These are phyloP conservation scores for Melanchra persicariae DNA, from an alignment of 2,888 invertebrate genomes.

Conservation along the genomic window DNA sequence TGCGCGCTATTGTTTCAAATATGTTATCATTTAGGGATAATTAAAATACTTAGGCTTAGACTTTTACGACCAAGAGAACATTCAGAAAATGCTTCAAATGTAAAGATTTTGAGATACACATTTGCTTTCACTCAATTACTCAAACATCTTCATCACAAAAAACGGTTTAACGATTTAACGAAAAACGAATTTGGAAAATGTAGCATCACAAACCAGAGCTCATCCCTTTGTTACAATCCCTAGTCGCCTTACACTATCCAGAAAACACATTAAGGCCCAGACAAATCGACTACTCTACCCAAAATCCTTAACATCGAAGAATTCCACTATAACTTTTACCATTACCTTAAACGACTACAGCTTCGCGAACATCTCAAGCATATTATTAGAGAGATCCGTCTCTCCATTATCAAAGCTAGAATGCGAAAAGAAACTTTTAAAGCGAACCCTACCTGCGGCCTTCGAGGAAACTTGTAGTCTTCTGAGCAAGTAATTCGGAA, in stretches of 20 bases:
- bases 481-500: constrained; percentile 69
- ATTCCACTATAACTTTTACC: constrained; percentile 31
- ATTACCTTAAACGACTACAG: constrained; percentile 26
- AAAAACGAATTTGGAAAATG: not conserved
- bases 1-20: not conserved
- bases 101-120: no score
- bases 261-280: not conserved
- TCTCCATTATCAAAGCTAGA: constrained; percentile 48
- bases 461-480: constrained; percentile 70
- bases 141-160: not conserved
- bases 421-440: constrained; percentile 62
- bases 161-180: no score
- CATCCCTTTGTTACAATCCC: not conserved
- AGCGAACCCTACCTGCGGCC: constrained; percentile 67
- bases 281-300: not conserved
- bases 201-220: not conserved
- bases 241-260: not conserved
- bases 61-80: no score
- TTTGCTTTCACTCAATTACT: not conserved
- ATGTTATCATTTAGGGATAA: not conserved
- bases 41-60: no score
- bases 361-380: constrained; percentile 42
- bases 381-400: constrained; percentile 47
- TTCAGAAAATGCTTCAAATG: no score
- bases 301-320: constrained; percentile 7